A percentile compares a stretch with the other conserved stretches of the same genome.
These are phyloP conservation scores for Andricus grossulariae DNA, from an alignment of 1,140 invertebrate genomes.

Conservation along the genomic window DNA sequence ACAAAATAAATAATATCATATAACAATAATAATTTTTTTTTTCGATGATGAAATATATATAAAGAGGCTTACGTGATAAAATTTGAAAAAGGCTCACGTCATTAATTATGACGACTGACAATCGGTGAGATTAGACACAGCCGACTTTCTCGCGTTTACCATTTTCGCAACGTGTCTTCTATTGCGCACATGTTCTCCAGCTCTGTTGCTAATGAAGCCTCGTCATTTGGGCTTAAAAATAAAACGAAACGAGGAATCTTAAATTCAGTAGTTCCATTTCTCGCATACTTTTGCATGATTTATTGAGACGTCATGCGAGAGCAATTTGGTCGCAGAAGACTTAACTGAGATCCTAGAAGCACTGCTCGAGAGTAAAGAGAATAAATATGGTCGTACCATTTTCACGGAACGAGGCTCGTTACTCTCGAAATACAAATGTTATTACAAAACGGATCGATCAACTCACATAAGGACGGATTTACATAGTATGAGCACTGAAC, in stretches of 20 bases:
- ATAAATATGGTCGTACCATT: conserved; percentile 16
- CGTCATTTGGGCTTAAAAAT: background rate
- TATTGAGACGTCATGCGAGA: conserved; percentile 11
- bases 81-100: background rate
- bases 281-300: background rate
- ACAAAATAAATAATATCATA: no score
- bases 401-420: conserved; percentile 18
- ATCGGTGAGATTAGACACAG: conserved; percentile 3
- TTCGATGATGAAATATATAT: background rate
- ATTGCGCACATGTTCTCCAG: background rate
- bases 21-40: no score
- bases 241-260: background rate
- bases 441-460: conserved; percentile 18
- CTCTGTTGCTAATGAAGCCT: background rate
- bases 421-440: background rate
- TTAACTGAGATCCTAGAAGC: background rate
- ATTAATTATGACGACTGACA: conserved; percentile 28
- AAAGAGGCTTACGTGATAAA: background rate
- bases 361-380: background rate
- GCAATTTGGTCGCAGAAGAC: background rate
- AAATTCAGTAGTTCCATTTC: background rate
- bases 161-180: conserved; percentile 20
- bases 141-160: conserved; percentile 27
- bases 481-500: background rate
- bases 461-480: background rate